Base-by-base conservation (phyloP, 2,113 vertebrate species). In the Burhinus bistriatus region DNA sequence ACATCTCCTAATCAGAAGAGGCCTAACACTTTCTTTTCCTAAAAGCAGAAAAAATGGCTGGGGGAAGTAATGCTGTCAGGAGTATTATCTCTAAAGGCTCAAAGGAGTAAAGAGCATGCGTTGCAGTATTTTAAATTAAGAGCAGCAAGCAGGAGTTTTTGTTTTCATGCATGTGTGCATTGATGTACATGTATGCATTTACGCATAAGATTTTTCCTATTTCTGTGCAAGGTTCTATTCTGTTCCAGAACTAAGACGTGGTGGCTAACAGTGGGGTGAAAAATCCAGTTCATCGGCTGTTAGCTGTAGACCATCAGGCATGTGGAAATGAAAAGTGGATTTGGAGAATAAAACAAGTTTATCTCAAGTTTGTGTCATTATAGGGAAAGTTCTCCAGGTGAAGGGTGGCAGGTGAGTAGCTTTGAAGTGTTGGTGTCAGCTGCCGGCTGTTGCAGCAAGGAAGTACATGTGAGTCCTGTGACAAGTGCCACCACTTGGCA, bases 361-460 rank as follows among this genome's bases (percentile, higher is more conserved):
- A 9, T 87, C 34, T 77, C 36, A 73, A 54, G 23, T 71, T 42
- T 81, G 16, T 87, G 49, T 23, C 36, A 40, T 61, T 42, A 77
- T 12, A 66, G 51, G 66, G 69, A 52, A 71, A 34, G 54, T 64
- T 83, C 47, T 85, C 6, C n/a, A 27, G 17, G 38, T 68, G 20
- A 36, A 54, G 44, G 4, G 40, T 83, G 36, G 26, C 58, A 64
- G 23, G 22, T 75, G n/a, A 89, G 38, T 49, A 85, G 38, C 57
- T 85, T 51, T 81, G 42, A 82, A 64, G 25, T 15, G 12, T 15
- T 78, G 38, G 5, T 78, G 90, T 18, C 34, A 42, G 42, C 55
- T 78, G 51, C n/a, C 32, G 59, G 1, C 34, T 44, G 0, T 30
- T 1, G 2, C 32, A 23, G 2, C 8, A 9, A 44, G 55, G 32